These are phyloP conservation scores for Micropoecilia bifurca DNA, from an alignment of 2,797 vertebrate species.

Conservation along the genomic window DNA sequence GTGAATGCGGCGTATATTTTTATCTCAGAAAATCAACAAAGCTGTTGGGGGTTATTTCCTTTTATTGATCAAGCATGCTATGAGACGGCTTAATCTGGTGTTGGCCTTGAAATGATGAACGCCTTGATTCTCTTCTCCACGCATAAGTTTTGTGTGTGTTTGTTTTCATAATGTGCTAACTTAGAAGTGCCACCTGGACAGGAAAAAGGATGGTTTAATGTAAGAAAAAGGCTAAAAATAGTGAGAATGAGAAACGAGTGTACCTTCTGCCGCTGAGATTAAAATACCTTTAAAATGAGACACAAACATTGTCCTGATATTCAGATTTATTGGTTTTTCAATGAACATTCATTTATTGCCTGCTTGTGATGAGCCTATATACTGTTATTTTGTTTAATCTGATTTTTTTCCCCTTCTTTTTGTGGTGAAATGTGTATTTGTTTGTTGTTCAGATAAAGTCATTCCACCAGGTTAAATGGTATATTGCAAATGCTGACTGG, in stretches of 20 bases:
- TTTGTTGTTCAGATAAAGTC: slow-evolving; percentile 39
- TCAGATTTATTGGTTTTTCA: slow-evolving; percentile 53
- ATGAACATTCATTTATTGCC: slow-evolving; percentile 47
- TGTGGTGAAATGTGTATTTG: slow-evolving; percentile 51
- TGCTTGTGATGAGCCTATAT: slow-evolving; percentile 44
- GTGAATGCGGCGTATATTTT: neutral
- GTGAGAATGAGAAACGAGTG: slow-evolving; percentile 33
- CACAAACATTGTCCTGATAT: slow-evolving; percentile 33
- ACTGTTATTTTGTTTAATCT: slow-evolving; percentile 23
- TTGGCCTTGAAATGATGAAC: neutral
- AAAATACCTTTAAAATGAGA: slow-evolving; percentile 57
- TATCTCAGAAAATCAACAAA: slow-evolving; percentile 26
- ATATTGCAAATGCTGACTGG: slow-evolving; percentile 26
- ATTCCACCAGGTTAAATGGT: slow-evolving; percentile 16
- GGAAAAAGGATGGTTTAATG: slow-evolving; percentile 6
- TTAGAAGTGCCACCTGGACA: slow-evolving; percentile 32
- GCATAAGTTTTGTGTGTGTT: neutral
- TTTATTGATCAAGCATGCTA: slow-evolving; percentile 23
- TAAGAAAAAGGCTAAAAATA: slow-evolving; percentile 17
- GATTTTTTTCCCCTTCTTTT: slow-evolving; percentile 1
- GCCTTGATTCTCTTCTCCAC: slow-evolving; percentile 24
- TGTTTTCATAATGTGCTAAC: slow-evolving; percentile 9
- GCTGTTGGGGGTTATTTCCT: neutral
- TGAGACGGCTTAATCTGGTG: neutral
- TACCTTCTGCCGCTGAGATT: slow-evolving; percentile 62